Percentiles rank a stretch among this genome's conserved stretches.
Evolutionary conservation across 2,797 vertebrate genomes (phyloP).

Genomic region (Chelonia mydas): DNA sequence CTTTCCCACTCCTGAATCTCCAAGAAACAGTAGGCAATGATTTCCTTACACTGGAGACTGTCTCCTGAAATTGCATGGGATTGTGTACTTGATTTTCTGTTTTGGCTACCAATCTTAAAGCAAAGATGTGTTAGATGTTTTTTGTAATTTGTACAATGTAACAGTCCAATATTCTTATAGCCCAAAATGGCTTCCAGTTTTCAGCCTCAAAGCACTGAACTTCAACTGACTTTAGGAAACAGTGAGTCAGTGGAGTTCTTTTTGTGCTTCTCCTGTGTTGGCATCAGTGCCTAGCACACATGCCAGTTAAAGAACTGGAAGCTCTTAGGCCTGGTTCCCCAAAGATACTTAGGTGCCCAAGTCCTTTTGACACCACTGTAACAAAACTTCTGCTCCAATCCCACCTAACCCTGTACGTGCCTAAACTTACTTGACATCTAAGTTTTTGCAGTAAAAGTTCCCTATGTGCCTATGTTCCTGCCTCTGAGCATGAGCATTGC

Average conservation of each 20-base stretch:
- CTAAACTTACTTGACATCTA: background rate
- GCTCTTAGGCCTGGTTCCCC: background rate
- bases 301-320: background rate
- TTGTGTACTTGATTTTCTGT: background rate
- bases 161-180: background rate
- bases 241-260: background rate
- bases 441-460: background rate
- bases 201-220: background rate
- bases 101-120: background rate
- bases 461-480: background rate
- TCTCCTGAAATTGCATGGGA: background rate
- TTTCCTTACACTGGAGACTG: background rate
- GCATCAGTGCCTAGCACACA: background rate
- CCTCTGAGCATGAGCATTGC: background rate
- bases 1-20: background rate
- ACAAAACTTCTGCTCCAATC: background rate
- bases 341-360: background rate
- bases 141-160: background rate
- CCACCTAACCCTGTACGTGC: background rate
- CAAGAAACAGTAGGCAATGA: background rate
- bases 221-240: background rate
- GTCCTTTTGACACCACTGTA: background rate
- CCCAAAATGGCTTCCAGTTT: background rate
- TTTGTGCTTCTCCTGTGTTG: background rate
- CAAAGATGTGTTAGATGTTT: background rate